Base-by-base conservation (phyloP, 2,113 vertebrate species). In the Nanger granti region DNA sequence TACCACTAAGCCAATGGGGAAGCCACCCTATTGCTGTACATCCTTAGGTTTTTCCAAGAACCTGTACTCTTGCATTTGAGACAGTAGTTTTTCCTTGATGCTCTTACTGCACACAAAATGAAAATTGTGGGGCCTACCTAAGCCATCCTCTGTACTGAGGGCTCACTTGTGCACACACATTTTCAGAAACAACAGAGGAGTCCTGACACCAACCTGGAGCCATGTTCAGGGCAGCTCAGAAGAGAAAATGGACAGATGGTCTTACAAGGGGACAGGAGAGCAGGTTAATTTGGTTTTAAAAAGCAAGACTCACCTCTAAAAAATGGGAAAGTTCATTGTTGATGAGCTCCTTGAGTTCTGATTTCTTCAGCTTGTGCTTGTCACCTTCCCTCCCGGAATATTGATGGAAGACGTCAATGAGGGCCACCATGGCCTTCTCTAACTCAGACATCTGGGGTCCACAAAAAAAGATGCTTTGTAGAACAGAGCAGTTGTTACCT, bases 341-440 rank as follows among this genome's bases (percentile, higher is more conserved):
- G 60, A 99, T 99, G 95, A 99, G 99, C 8, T 99, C 99, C 97
- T 99, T 99, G 94, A 99, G 98, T 95, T 99, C 99, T 0, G 98
- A 99, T 83, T 99, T 99, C 98, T 99, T 99, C 97, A 99, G 98
- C 76, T 99, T 99, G 98, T 99, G 99, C 60, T 99, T 99, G 98
- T 99, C 99, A 0, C 99, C 99, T 41, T 99, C 99, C 93, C 98
- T 98, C 47, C 99, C 99, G 0, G 99, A 99, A n/a, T 99, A 99
- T 31, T 99, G 99, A 95, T 99, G 99, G 97, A 99, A 99, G 7
- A 99, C 98, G 0, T 99, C 98, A 2, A 99, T 99, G 97, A 99
- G 99, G 97, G 98, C 97, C 0, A 99, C 98, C 99, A 99, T 97
- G 10, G 99, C 99, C 92, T 98, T 99, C 98, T 99, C 99, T 98